phyloP scores from a whole-genome alignment of 2,888 invertebrate species.

The Drosophila percnosoma region DNA sequence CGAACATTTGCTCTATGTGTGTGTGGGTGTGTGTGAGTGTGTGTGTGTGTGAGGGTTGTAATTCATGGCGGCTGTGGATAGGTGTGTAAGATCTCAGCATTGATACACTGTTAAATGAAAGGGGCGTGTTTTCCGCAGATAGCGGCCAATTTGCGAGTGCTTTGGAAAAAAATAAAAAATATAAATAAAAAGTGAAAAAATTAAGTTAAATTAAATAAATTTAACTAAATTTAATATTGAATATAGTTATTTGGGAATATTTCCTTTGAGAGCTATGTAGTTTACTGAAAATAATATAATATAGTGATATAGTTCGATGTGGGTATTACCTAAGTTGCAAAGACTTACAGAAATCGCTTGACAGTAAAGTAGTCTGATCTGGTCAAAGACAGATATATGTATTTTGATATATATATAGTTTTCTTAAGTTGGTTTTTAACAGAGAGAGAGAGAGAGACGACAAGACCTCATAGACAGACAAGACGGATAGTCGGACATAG shows the following conservation, averaged over 20 bases:
- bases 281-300: neutral
- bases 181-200: neutral
- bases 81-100: constrained; percentile 16
- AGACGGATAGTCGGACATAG: no score
- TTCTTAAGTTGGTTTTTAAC: neutral
- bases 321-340: neutral
- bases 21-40: constrained; percentile 5
- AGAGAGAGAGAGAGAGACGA: no score
- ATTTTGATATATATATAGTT: no score
- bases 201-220: neutral
- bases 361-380: neutral
- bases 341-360: neutral
- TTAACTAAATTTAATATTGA: neutral
- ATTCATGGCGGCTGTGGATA: constrained; percentile 4
- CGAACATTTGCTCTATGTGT: constrained; percentile 20
- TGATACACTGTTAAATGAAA: constrained; percentile 54
- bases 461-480: no score
- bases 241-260: neutral
- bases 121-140: constrained; percentile 42
- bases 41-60: constrained; percentile 48
- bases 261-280: no score
- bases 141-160: constrained; percentile 5
- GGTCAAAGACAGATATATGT: no score
- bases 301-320: neutral
- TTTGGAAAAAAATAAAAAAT: neutral